Conservation (phyloP, 2,888 invertebrate genomes). For the Drosophila borealis region DNA sequence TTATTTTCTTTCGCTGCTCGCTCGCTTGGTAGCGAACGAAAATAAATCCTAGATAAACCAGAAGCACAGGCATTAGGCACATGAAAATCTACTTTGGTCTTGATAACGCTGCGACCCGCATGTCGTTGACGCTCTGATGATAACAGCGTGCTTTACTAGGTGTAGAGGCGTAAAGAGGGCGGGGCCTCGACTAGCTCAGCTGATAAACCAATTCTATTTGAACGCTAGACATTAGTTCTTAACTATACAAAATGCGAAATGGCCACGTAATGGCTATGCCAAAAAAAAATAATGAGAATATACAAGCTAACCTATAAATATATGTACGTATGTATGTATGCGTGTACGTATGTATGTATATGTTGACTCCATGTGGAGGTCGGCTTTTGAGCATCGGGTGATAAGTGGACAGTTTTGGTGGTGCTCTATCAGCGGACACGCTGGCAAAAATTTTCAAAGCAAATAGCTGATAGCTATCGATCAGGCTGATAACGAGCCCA, state of each 20-base stretch:
- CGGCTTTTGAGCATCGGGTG: conserved; percentile 14
- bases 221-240: conserved; percentile 31
- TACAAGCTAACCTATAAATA: conserved; percentile 10
- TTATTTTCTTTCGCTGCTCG: conserved; percentile 2
- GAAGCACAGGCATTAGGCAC: conserved; percentile 35
- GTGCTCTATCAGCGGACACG: conserved; percentile 27
- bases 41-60: conserved; percentile 53
- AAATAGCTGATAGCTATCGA: conserved; percentile 52
- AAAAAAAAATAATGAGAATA: conserved; percentile 23
- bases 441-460: conserved; percentile 35
- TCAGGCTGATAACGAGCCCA: conserved; percentile 42
- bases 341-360: neutral
- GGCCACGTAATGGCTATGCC: conserved; percentile 54
- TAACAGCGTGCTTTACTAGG: conserved; percentile 34
- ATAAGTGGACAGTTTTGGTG: conserved; percentile 31
- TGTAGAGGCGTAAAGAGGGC: conserved; percentile 1
- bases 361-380: conserved; percentile 6
- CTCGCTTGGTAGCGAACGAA: conserved; percentile 30
- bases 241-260: conserved; percentile 30
- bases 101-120: conserved; percentile 61
- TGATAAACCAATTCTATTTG: conserved; percentile 47
- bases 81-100: conserved; percentile 40
- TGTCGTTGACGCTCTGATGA: conserved; percentile 48
- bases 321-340: neutral
- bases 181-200: conserved; percentile 25